Percentiles rank a stretch among this genome's conserved stretches.
Conservation (phyloP, 2,113 vertebrate genomes). For the Gymnogyps californianus region DNA sequence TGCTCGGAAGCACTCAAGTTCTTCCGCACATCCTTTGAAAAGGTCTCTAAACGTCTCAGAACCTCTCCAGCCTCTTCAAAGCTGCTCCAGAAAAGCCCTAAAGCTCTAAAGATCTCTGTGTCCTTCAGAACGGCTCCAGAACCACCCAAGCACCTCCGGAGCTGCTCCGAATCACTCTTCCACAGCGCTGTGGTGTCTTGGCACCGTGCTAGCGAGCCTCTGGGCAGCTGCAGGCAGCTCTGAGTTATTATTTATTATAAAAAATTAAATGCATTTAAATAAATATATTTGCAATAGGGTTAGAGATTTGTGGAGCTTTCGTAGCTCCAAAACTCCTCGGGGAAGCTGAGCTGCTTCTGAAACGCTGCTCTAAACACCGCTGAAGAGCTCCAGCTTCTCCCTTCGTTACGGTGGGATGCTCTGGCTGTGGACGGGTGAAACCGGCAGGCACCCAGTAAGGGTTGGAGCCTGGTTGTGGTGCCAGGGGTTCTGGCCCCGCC, state of each 20-base stretch:
- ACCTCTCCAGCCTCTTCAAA: not conserved
- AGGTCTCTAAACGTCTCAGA: not conserved
- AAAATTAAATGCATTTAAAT: not conserved
- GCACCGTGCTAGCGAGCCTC: not conserved
- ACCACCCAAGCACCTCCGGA: not conserved
- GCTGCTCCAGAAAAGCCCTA: not conserved
- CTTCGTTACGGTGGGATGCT: accelerated
- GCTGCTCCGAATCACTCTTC: not conserved
- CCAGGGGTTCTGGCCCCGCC: not conserved
- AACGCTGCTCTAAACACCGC: accelerated
- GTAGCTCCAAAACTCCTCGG: not conserved
- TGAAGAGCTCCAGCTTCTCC: not conserved
- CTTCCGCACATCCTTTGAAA: not conserved
- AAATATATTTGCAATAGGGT: not conserved
- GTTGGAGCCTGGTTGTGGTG: too few species aligned
- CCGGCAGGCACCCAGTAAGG: not conserved
- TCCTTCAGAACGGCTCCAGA: not conserved
- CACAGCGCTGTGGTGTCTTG: accelerated
- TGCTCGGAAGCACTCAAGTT: not conserved
- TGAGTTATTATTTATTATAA: not conserved
- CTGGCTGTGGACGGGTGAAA: accelerated
- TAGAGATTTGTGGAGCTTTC: not conserved
- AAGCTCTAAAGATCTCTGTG: not conserved
- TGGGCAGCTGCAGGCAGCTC: not conserved
- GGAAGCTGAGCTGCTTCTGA: not conserved